Percentiles rank a stretch among this genome's conserved stretches.
Conservation (phyloP, 2,797 vertebrate species). For the Esox lucius region DNA sequence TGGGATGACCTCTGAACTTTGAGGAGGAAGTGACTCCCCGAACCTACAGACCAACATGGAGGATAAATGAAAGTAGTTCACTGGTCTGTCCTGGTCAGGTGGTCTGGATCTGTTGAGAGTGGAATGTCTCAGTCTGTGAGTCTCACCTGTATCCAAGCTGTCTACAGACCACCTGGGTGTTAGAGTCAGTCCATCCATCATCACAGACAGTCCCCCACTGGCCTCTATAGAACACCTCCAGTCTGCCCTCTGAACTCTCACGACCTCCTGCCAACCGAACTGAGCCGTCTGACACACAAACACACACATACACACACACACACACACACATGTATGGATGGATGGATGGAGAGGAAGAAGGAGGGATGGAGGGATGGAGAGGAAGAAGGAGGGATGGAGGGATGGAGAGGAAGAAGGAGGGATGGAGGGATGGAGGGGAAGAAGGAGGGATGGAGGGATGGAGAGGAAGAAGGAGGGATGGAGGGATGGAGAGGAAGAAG, state of each 20-base stretch:
- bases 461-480: too few relatives aligned
- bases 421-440: too few relatives aligned
- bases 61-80: too few relatives aligned
- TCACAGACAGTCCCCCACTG: slow-evolving; percentile 94
- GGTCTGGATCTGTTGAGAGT: neutral
- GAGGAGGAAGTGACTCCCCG: slow-evolving; percentile 70
- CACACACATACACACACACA: too few relatives aligned
- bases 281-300: slow-evolving; percentile 78
- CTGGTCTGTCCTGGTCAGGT: too few relatives aligned
- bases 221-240: slow-evolving; percentile 86
- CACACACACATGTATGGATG: neutral
- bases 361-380: neutral
- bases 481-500: too few relatives aligned
- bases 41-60: slow-evolving; percentile 80
- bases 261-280: slow-evolving; percentile 81
- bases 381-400: too few relatives aligned
- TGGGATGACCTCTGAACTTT: slow-evolving; percentile 45
- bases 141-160: slow-evolving; percentile 94
- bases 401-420: too few relatives aligned
- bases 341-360: neutral
- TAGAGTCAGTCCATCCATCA: slow-evolving; percentile 88
- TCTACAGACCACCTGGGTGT: slow-evolving; percentile 86
- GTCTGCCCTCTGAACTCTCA: slow-evolving; percentile 80
- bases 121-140: slow-evolving; percentile 7
- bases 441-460: too few relatives aligned